Base-by-base conservation (phyloP, 2,113 vertebrate genomes). In the Gopherus evgoodei region DNA sequence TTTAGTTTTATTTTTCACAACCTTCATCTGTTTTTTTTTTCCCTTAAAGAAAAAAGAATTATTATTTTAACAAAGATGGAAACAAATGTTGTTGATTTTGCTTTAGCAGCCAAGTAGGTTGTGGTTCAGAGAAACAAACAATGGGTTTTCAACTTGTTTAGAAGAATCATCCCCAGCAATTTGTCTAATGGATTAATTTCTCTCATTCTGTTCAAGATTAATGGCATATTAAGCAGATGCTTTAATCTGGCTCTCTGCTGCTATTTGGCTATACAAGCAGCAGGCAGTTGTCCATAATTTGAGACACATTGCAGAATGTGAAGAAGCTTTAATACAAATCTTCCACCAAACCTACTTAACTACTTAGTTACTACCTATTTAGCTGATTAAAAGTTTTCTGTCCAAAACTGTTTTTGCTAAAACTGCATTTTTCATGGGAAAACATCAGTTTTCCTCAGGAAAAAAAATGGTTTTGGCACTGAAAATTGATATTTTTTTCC, bases 141-240 rank as follows among this genome's bases (percentile, higher is more conserved):
- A 38, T 22, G n/a, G 19, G 65, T 85, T 93, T 95, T 69, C 86
- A 90, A 0, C 85, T 92, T 93, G 65, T 92, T 95, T 97, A 88
- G 80, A 88, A 84, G 65, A 96, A 81, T 90, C 69, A 87, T 93
- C 82, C 59, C 79, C 88, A 91, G n/a, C 6, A 93, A 80, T 90
- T 92, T 82, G 59, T 91, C 89, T 22, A 72, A 38, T 72, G 22
- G 65, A 72, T 11, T 89, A 72, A 94, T 84, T 96, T 88, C 90
- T 94, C 81, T 44, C 88, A 93, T 91, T 94, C 86, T 95, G 89
- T 93, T 93, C 62, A 75, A 88, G 88, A 96, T 95, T 96, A 91
- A 97, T 89, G 91, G 91, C 92, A 96, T 95, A 86, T 69, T 93
- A 92, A 95, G 42, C 95, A 90, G 88, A 93, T 95, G 54, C 81